These are phyloP conservation scores for Sphinx pinastri DNA, from an alignment of 2,888 invertebrate species.

Conservation along the genomic window DNA sequence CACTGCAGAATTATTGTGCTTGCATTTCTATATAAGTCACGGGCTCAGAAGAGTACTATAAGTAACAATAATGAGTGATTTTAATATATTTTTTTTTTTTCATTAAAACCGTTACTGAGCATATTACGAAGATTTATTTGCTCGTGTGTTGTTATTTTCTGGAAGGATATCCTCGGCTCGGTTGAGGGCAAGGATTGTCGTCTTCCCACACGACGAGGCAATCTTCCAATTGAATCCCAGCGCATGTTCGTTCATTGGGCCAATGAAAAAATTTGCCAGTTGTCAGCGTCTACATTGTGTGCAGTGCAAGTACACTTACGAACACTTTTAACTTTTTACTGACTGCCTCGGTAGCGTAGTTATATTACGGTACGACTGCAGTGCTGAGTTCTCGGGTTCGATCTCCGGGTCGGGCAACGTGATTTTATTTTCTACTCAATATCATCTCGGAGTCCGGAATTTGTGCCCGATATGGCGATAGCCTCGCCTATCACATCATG, in stretches of 20 bases:
- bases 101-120: not conserved
- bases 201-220: slow-evolving; percentile 75
- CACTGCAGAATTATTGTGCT: not conserved
- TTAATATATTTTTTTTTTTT: not conserved
- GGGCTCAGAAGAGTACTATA: not conserved
- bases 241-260: slow-evolving; percentile 74
- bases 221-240: slow-evolving; percentile 80
- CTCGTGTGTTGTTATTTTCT: slow-evolving; percentile 61
- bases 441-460: no score
- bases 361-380: no score
- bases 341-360: not conserved
- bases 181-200: slow-evolving; percentile 73
- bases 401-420: no score
- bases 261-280: slow-evolving; percentile 79
- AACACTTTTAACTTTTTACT: not conserved
- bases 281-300: slow-evolving; percentile 45
- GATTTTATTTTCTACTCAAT: no score
- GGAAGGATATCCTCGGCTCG: slow-evolving; percentile 80
- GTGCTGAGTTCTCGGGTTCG: no score
- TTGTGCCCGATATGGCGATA: no score
- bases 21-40: not conserved
- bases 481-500: no score
- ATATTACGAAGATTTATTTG: slow-evolving; percentile 17
- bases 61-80: no score
- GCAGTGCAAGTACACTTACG: slow-evolving; percentile 2